These are phyloP conservation scores for Gavialis gangeticus DNA, from an alignment of 2,113 vertebrate genomes.

Conservation along the genomic window DNA sequence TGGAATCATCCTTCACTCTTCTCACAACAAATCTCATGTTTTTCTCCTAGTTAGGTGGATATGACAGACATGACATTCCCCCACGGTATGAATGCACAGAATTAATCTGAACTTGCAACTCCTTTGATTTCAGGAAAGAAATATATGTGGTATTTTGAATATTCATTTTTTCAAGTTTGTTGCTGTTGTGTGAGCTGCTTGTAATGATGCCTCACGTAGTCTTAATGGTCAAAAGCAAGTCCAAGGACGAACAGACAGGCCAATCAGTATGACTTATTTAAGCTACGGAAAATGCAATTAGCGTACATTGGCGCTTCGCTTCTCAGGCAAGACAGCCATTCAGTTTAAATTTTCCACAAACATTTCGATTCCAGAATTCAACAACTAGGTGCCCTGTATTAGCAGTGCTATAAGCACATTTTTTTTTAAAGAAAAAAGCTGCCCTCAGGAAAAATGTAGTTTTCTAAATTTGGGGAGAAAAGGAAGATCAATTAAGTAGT, in stretches of 20 bases:
- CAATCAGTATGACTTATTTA: background rate
- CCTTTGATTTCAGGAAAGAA: background rate
- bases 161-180: background rate
- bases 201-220: background rate
- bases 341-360: background rate
- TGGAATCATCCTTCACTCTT: background rate
- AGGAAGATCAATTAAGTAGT: background rate
- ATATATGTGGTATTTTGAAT: background rate
- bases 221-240: background rate
- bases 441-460: background rate
- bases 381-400: background rate
- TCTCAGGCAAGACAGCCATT: background rate
- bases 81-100: background rate
- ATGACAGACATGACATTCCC: background rate
- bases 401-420: background rate
- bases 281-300: background rate
- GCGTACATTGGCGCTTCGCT: background rate
- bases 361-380: background rate
- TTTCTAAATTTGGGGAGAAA: background rate
- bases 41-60: background rate
- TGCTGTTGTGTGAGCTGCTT: background rate
- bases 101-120: background rate
- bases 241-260: background rate
- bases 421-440: background rate
- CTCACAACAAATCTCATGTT: background rate